Base-by-base conservation (phyloP, 2,888 invertebrate genomes). In the Adela reaumurella region DNA sequence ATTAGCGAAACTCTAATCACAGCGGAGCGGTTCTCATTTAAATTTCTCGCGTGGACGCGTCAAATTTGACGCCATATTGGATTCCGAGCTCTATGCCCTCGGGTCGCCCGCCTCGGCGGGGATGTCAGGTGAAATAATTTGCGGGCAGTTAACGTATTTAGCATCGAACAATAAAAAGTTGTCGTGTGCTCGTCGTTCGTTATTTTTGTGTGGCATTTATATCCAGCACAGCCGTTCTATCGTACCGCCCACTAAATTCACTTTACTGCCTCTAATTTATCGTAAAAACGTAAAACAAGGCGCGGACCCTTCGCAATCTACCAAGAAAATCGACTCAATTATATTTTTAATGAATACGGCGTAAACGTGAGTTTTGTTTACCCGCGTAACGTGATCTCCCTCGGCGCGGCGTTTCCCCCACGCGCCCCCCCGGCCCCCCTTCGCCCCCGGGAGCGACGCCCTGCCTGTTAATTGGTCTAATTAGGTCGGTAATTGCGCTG, bases 321-420 rank as follows among this genome's bases (percentile, higher is more conserved):
- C 35, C 14, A 14, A 35, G 35, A 35, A 35, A 35, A 35, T 78
- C 77, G 76, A 78, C 77, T 77, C 77, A 78, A 78, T 78, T 78
- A 78, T 77, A 77, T 77, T 78, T 78, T 78, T 78, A 78, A 78
- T 78, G 77, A 78, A 76, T 74, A 76, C 74, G 68, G 66, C 67
- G 66, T 65, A 70, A 76, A 76, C 77, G 77, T 78, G 78, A 74
- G 77, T 71, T 79, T 77, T 79, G 76, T 78, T 77, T 76, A 76
- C 77, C 72, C 77, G 76, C 74, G 72, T 74, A 71, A 73, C 74
- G 71, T 71, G 72, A 76, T 76, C 72, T 24, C 24, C 24, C 24
- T 24, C 24, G 24, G 65, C 60, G 57, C 60, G n/a, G n/a, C n/a
- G n/a, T n/a, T n/a, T 59, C 58, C 61, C 58, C 57, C 59, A 8